Base-by-base conservation (phyloP, 1,140 invertebrate genomes). In the Drosophila setifemur region DNA sequence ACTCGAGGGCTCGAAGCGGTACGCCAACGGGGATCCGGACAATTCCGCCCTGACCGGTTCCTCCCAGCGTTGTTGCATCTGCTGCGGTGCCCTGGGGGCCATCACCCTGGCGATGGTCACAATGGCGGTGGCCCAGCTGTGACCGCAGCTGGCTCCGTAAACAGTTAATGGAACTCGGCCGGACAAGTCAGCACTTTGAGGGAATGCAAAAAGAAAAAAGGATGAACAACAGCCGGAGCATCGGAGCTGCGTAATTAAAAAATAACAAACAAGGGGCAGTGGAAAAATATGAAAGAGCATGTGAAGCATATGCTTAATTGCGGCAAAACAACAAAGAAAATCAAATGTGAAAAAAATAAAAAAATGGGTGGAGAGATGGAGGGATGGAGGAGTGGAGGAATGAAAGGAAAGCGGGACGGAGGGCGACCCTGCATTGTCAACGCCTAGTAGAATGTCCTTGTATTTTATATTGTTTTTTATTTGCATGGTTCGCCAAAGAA, bases 1-100 rank as follows among this genome's bases (percentile, higher is more conserved):
- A 3, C 82, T 90, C 0, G 90, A 90, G 47, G 89, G 89, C 9
- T 89, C 87, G 16, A 90, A 89, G 60, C 75, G 82, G 18, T 79
- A 81, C 45, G 78, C 69, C 28, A 90, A 89, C 50, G 89, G 89
- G 12, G 89, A 90, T 75, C 90, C 90, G 14, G 90, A 90, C 44
- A 90, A 90, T 33, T 90, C 90, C 19, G 83, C 90, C 8, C 68
- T 90, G 1, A 90, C 89, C 12, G 89, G 89, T 12, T 69, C 81
- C 25, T 83, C 79, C 0, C 82, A 86, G 39, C 57, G 57, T 11
- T 61, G 57, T 26, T 81, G 81, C 82, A 81, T 78, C 43, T 64
- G 71, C 44, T 81, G 60, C 49, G 74, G 72, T 8, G 54, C 75
- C 1, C 7, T 75, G 6, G 81, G 71, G 7, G 60, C 83, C 5